Evolutionary conservation across 1,140 invertebrate genomes (phyloP), one percentile per base, ranked within the genome.

Genomic region (Amyelois transitella): DNA sequence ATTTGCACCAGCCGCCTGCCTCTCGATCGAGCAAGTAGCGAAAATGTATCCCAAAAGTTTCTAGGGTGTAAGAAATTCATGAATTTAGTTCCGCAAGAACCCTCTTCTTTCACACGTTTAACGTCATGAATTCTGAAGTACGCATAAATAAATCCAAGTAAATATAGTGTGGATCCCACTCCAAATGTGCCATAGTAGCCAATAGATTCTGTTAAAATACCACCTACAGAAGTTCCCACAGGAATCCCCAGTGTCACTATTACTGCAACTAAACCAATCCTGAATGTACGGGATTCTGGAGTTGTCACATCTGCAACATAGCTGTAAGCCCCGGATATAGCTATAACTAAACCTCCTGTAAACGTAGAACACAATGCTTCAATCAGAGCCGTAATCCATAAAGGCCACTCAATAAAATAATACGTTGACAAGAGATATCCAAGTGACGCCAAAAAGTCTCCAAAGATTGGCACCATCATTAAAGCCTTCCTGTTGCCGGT

Each of bases 401-500:
- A 66, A 18, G 90, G 84, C 88, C 88, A 90, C 65, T 89, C 77
- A 18, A 81, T 44, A 60, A 91, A 90, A 58, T 85, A 90, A 60
- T 90, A 81, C 1, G 86, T 89, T 20, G 88, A 77, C 0, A 91
- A 60, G n/a, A 92, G 72, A 45, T 90, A 75, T 14, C 89, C 89
- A 19, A 86, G 22, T 28, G 76, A 45, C 8, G 80, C 75, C 14
- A 89, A 53, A 1, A 88, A 56, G 72, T 92, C 90, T 22, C 91
- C 91, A 5, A 91, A 55, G 5, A 92, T 80, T 2, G 91, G 90
- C 24, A 90, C 53, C 2, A 91, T 47, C 75, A 92, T 90, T 53
- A 90, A 86, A 7, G 90, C 78, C 81, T 93, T 93, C 53, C 92
- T 76, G 51, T 89, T 88, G 20, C 91, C 89, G 43, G 90, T 88